Evolutionary conservation across 1,140 invertebrate genomes (phyloP), one percentile per base, ranked within the genome.

Genomic region (Helicorthomorpha holstii): DNA sequence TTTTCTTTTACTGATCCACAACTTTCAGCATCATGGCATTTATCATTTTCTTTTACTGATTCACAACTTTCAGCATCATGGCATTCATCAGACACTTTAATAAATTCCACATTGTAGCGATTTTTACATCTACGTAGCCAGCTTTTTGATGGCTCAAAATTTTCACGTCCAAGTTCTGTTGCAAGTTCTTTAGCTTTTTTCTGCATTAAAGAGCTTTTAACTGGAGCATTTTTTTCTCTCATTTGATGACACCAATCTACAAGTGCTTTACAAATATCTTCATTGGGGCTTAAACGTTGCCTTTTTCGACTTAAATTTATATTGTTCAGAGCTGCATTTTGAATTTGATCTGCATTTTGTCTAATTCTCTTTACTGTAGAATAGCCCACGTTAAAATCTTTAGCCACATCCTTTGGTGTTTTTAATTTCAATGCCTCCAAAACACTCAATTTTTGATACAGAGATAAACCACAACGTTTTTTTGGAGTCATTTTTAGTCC

Each of bases 101-200:
- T 54, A 27, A 56, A 56, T n/a, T 50, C 24, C 21, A 56, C 51
- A n/a, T 41, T 45, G 38, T 60, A 53, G 4, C 58, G 42, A 16
- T 27, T 16, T 41, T 54, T 57, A 21, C 53, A 64, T 21, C 49
- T 45, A n/a, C 53, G 53, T 25, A 61, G 41, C 61, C 60, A 64
- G 3, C 61, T 60, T 54, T 58, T 56, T 1, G 57, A 60, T 27
- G 61, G 58, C 43, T 61, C 63, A 38, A 64, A 63, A 41, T 63
- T 54, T n/a, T 19, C 38, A 12, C 56, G 45, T 1, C 45, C 54
- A 14, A 62, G 44, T 23, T 57, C 54, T 24, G 48, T 44, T 27
- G 60, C 59, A 24, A 55, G 56, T 34, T 48, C 22, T 23, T 56
- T 14, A 23, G 60, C 54, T 48, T 61, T 60, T 23, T 52, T 48